Evolutionary conservation across 2,113 vertebrate species (phyloP).

Genomic region (Scomber japonicus): DNA sequence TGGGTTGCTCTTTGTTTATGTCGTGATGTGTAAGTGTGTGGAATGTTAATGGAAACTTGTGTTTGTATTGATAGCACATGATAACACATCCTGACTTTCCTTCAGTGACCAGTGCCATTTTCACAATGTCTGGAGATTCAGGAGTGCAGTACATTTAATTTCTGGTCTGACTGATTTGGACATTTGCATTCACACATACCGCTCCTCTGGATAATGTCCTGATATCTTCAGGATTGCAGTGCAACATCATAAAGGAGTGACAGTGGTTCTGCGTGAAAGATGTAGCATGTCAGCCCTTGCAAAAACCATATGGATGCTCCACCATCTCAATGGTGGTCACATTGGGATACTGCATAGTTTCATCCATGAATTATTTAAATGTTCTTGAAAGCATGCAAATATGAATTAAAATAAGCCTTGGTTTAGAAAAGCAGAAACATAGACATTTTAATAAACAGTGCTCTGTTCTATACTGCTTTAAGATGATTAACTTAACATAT

Average conservation of each 20-base stretch:
- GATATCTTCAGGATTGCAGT: too few species aligned
- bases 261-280: conserved; percentile 31
- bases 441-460: background rate
- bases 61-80: too few species aligned
- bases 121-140: too few species aligned
- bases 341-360: background rate
- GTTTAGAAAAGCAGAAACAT: conserved; percentile 7
- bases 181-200: too few species aligned
- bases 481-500: too few species aligned
- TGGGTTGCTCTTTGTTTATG: background rate
- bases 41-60: background rate
- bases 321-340: conserved; percentile 17
- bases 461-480: too few species aligned
- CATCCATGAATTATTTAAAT: background rate
- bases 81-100: background rate
- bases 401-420: background rate
- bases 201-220: too few species aligned
- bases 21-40: conserved; percentile 16
- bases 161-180: too few species aligned
- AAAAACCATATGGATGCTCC: background rate
- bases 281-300: conserved; percentile 27
- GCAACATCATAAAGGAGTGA: conserved; percentile 31
- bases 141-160: too few species aligned
- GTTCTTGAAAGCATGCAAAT: background rate
- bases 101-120: background rate